Conservation (phyloP, 1,140 invertebrate species). For the Pseudomyrmex flavicornis region DNA sequence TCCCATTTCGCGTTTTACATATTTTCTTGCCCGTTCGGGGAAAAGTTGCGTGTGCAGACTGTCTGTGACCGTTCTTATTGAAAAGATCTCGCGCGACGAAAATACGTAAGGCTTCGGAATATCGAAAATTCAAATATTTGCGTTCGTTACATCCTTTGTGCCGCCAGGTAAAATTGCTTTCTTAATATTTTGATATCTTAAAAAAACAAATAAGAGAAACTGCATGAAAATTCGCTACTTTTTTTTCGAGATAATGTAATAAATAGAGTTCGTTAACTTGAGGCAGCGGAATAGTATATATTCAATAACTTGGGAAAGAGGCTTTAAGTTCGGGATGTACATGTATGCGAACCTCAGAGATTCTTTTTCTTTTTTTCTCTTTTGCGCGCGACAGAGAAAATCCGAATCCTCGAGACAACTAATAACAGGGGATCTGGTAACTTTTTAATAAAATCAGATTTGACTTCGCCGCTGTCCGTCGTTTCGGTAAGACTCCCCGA, state of each 20-base stretch:
- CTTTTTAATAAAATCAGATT: conserved; percentile 9
- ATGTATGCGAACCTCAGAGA: neutral
- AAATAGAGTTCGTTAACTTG: neutral
- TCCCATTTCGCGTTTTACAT: conserved; percentile 55
- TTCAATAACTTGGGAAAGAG: neutral
- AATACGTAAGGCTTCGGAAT: neutral
- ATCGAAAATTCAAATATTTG: conserved; percentile 3
- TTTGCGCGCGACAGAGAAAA: neutral
- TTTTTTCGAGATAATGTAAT: too few relatives aligned
- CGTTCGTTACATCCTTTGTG: too few relatives aligned
- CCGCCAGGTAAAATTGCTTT: too few relatives aligned
- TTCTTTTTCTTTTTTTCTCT: neutral
- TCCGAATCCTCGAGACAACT: neutral
- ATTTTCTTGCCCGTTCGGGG: neutral
- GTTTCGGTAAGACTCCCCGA: neutral
- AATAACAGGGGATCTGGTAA: neutral
- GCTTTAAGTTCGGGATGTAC: neutral
- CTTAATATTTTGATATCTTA: too few relatives aligned
- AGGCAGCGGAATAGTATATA: neutral
- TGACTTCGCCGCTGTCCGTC: neutral
- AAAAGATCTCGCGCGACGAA: neutral
- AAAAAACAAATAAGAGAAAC: too few relatives aligned
- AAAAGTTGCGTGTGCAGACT: neutral
- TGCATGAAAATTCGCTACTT: too few relatives aligned
- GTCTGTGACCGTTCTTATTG: neutral